Evolutionary conservation across 2,113 vertebrate species (phyloP).

Genomic region (Paracanthobrama guichenoti): DNA sequence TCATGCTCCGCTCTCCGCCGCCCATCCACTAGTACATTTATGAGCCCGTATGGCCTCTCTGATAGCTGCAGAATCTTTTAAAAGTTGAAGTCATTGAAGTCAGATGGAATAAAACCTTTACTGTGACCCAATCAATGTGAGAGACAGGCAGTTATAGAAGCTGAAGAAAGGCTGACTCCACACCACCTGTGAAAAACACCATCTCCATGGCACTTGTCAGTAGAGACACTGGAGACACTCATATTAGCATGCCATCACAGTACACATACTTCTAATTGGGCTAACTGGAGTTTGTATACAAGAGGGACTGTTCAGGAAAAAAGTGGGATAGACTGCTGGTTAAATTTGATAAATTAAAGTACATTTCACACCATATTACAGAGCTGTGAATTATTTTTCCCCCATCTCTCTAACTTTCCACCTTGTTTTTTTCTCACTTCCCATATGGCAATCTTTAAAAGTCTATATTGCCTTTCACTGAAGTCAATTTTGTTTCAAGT

Average conservation of each 20-base stretch:
- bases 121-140: slow-evolving; percentile 55
- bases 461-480: slow-evolving; percentile 38
- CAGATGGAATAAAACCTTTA: slow-evolving; percentile 52
- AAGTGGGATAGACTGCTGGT: slow-evolving; percentile 52
- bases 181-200: slow-evolving; percentile 37
- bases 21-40: slow-evolving; percentile 31
- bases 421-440: slow-evolving; percentile 2
- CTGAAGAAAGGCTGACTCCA: slow-evolving; percentile 58
- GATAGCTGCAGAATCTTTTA: slow-evolving; percentile 41
- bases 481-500: slow-evolving; percentile 56
- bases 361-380: slow-evolving; percentile 25
- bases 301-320: slow-evolving; percentile 51
- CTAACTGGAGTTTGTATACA: slow-evolving; percentile 65
- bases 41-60: slow-evolving; percentile 20
- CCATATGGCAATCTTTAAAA: slow-evolving; percentile 33
- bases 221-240: slow-evolving; percentile 54
- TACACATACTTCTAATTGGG: slow-evolving; percentile 64
- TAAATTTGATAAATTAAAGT: slow-evolving; percentile 55
- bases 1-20: background rate
- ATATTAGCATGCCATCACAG: slow-evolving; percentile 67
- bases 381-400: background rate
- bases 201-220: slow-evolving; percentile 60
- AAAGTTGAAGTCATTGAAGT: slow-evolving; percentile 19
- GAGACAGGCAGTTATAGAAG: slow-evolving; percentile 56
- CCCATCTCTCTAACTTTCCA: slow-evolving; percentile 2